These are phyloP conservation scores for Choristoneura rosaceana DNA, from an alignment of 2,888 invertebrate genomes.

Conservation along the genomic window DNA sequence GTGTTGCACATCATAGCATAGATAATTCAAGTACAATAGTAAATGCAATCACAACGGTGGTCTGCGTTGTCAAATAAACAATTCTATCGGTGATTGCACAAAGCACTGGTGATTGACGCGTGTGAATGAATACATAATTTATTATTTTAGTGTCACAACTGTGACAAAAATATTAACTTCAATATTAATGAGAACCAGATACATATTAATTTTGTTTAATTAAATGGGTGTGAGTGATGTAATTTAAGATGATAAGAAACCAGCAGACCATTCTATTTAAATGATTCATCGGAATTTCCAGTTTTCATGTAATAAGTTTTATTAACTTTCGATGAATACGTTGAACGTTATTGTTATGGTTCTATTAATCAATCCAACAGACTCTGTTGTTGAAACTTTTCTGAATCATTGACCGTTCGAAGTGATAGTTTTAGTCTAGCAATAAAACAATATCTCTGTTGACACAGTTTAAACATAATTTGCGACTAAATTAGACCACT, in stretches of 20 bases:
- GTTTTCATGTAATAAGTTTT: not conserved
- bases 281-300: slow-evolving; percentile 26
- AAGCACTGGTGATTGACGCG: slow-evolving; percentile 3
- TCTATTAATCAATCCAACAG: not conserved
- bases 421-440: slow-evolving; percentile 24
- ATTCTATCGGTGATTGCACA: slow-evolving; percentile 7
- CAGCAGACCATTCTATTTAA: not conserved
- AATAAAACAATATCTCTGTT: slow-evolving; percentile 23
- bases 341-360: not conserved
- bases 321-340: not conserved
- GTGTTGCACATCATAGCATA: not conserved
- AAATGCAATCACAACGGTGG: not conserved
- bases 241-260: slow-evolving; percentile 26
- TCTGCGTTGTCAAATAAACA: slow-evolving; percentile 18
- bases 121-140: slow-evolving; percentile 16
- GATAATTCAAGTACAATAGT: not conserved
- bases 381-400: not conserved
- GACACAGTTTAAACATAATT: slow-evolving; percentile 43
- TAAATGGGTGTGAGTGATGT: slow-evolving; percentile 22
- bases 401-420: slow-evolving; percentile 8
- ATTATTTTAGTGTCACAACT: slow-evolving; percentile 19
- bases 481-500: slow-evolving; percentile 62
- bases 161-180: slow-evolving; percentile 12
- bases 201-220: slow-evolving; percentile 19
- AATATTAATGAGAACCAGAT: slow-evolving; percentile 2